These are phyloP conservation scores for Sisyra nigra DNA, from an alignment of 2,888 invertebrate species.

Conservation along the genomic window DNA sequence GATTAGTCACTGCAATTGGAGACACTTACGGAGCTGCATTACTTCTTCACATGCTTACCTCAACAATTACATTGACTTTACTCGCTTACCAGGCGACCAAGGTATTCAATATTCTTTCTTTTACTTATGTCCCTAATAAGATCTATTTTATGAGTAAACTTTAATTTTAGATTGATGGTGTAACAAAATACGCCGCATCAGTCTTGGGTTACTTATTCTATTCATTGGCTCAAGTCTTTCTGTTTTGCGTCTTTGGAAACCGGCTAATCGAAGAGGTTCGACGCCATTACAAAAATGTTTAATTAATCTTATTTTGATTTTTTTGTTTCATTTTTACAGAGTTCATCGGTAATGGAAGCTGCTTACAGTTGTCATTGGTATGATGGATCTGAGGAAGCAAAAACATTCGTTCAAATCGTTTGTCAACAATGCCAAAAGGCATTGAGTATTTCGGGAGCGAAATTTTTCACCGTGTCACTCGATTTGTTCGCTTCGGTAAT, in stretches of 20 bases:
- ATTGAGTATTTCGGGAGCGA: constrained; percentile 76
- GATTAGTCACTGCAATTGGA: constrained; percentile 65
- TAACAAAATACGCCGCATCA: constrained; percentile 63
- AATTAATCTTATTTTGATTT: too few species aligned
- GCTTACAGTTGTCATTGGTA: constrained; percentile 86
- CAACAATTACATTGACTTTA: constrained; percentile 67
- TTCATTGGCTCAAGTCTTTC: constrained; percentile 69
- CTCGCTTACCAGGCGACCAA: constrained; percentile 78
- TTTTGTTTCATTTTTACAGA: too few species aligned
- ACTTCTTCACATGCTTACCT: constrained; percentile 68
- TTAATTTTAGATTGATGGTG: constrained; percentile 43
- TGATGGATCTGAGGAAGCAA: constrained; percentile 78
- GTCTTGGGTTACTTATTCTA: constrained; percentile 66
- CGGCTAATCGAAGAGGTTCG: constrained; percentile 69
- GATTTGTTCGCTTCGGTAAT: constrained; percentile 78
- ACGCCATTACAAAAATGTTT: too few species aligned
- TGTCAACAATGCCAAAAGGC: constrained; percentile 84
- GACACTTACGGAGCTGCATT: constrained; percentile 74
- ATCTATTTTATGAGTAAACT: constrained; percentile 3
- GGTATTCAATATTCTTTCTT: constrained; percentile 26
- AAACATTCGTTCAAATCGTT: constrained; percentile 80
- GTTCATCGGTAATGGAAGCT: constrained; percentile 83
- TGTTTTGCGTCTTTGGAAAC: constrained; percentile 78
- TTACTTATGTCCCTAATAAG: background rate
- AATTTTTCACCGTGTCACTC: constrained; percentile 76